phyloP scores from a whole-genome alignment of 1,140 invertebrate species.

The Pachypeltis micranthus region DNA sequence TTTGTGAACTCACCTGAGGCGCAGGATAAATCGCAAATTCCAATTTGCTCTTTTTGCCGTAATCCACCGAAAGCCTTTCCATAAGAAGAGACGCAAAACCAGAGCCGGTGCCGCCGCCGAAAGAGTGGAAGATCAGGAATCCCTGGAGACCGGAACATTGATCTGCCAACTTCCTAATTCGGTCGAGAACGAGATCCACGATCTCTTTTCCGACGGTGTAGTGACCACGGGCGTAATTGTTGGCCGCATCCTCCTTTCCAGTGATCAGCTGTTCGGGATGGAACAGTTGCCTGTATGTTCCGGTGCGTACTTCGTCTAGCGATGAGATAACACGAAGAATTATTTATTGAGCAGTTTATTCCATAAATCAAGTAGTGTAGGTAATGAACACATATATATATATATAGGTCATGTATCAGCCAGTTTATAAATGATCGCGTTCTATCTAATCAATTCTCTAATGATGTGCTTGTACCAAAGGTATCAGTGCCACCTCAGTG shows the following conservation, averaged over 20 bases:
- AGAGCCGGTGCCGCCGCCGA: slow-evolving; percentile 81
- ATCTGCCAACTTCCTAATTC: slow-evolving; percentile 59
- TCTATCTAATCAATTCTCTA: no score
- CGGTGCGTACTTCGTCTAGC: slow-evolving; percentile 48
- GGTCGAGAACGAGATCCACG: slow-evolving; percentile 54
- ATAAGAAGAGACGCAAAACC: slow-evolving; percentile 55
- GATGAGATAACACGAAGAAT: no score
- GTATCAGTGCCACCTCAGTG: no score
- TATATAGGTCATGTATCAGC: no score
- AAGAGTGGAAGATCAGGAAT: slow-evolving; percentile 75
- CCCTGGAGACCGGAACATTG: slow-evolving; percentile 71
- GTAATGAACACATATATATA: no score
- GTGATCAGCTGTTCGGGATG: slow-evolving; percentile 50
- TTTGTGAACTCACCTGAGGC: slow-evolving; percentile 47
- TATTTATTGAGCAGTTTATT: no score
- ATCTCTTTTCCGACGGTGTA: slow-evolving; percentile 68
- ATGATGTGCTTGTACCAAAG: no score
- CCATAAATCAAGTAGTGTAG: no score
- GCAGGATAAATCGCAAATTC: slow-evolving; percentile 59
- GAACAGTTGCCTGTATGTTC: slow-evolving; percentile 46
- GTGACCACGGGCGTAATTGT: slow-evolving; percentile 59
- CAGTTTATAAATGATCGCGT: no score
- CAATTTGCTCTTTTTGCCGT: slow-evolving; percentile 56
- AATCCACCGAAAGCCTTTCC: slow-evolving; percentile 53
- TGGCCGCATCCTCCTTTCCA: slow-evolving; percentile 59